A percentile compares a stretch with the other conserved stretches of the same genome.
Evolutionary conservation across 2,888 invertebrate genomes (phyloP).

Genomic region (Arge pagana): DNA sequence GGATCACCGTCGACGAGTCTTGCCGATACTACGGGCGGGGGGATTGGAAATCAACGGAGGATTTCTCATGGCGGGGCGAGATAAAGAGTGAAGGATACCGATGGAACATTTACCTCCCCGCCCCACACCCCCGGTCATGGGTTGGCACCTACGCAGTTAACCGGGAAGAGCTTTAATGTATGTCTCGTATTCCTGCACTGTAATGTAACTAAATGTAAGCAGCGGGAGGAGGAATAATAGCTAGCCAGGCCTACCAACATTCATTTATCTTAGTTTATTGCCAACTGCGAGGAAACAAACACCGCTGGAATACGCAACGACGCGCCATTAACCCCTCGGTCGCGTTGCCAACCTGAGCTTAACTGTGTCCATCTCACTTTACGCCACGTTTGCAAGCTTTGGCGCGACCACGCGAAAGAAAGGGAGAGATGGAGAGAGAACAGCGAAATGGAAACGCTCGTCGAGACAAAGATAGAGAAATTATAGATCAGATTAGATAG

Average conservation of each 20-base stretch:
- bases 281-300: constrained; percentile 54
- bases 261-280: constrained; percentile 56
- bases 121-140: too few relatives aligned
- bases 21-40: too few relatives aligned
- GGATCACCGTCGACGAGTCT: too few relatives aligned
- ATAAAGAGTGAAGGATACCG: too few relatives aligned
- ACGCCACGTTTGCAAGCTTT: constrained; percentile 20
- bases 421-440: constrained; percentile 17
- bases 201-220: constrained; percentile 51
- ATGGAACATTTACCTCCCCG: too few relatives aligned
- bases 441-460: constrained; percentile 26
- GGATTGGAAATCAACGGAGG: too few relatives aligned
- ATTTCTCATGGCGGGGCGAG: too few relatives aligned
- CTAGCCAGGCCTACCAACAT: constrained; percentile 46
- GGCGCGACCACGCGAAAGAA: constrained; percentile 24
- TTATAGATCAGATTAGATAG: too few relatives aligned
- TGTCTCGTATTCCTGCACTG: constrained; percentile 25
- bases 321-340: constrained; percentile 52
- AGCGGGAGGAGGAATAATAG: constrained; percentile 53
- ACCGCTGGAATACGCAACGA: constrained; percentile 53
- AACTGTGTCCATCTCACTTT: constrained; percentile 41
- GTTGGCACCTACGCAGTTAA: too few relatives aligned
- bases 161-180: constrained; percentile 9
- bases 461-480: constrained; percentile 23
- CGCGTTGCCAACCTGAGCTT: constrained; percentile 43